Evolutionary conservation across 2,888 invertebrate genomes (phyloP), one percentile per base, ranked within the genome.

Genomic region (Xylocampa areola): DNA sequence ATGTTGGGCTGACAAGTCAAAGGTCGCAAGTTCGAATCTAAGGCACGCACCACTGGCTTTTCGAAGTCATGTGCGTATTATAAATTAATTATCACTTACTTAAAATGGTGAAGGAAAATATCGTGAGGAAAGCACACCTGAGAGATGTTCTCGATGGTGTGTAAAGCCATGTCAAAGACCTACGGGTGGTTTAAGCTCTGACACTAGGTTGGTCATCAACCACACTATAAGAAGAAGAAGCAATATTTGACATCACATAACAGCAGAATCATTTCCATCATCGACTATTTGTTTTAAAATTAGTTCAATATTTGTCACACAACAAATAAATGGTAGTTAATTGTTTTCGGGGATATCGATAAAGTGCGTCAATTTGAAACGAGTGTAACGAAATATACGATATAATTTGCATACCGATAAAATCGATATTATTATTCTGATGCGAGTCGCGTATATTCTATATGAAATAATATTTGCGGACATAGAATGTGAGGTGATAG

Each of bases 241-340:
- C 11, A 64, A 47, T 65, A 65, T 65, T 69, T 65, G 49, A 45
- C 27, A 16, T 41, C 36, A 45, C 40, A 40, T 33, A 73, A 51
- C 19, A 39, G 52, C 25, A 49, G 37, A 60, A 41, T 59, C 14
- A 53, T 70, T 61, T 43, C 33, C 8, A 63, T 55, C 33, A 70
- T 43, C 14, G 33, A 33, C 32, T 47, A 7, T 66, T 69, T 69
- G 58, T 39, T 66, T 70, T 27, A 43, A 33, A 65, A 66, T 57
- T 57, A 64, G 58, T 69, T 69, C 32, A 14, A 51, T 70, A 52
- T 66, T 66, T 51, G 58, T 40, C 10, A 36, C 14, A 33, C 44
- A 66, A 48, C 44, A 57, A 47, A 66, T 43, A 50, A 62, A 51
- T 1, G 36, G 16, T 32, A 11, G 7, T 17, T 27, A 47, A 39